phyloP scores from a whole-genome alignment of 2,888 invertebrate species.

The Cephonodes hylas region DNA sequence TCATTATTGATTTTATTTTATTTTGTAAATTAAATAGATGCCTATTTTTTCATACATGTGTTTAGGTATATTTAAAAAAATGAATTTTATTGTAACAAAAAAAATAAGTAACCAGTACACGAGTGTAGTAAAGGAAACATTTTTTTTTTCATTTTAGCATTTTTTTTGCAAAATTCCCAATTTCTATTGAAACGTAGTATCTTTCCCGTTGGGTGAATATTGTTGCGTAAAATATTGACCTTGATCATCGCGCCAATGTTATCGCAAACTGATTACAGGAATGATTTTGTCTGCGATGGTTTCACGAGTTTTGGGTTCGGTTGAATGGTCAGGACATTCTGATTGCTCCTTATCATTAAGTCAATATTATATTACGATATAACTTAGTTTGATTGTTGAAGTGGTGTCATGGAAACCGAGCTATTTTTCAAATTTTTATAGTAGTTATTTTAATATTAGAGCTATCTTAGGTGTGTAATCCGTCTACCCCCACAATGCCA shows the following conservation, averaged over 20 bases:
- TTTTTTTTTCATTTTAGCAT: neutral
- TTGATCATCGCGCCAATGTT: constrained; percentile 64
- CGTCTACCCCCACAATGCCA: too few relatives aligned
- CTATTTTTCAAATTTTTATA: too few relatives aligned
- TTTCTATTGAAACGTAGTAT: neutral
- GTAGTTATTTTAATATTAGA: too few relatives aligned
- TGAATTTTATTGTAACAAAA: too few relatives aligned
- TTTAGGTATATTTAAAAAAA: too few relatives aligned
- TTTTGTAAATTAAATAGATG: too few relatives aligned
- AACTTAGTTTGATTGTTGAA: too few relatives aligned
- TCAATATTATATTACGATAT: neutral
- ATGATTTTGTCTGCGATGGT: constrained; percentile 36
- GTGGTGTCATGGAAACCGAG: too few relatives aligned
- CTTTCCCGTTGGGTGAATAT: constrained; percentile 29
- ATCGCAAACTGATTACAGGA: constrained; percentile 63
- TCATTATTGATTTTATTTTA: neutral
- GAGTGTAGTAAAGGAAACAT: too few relatives aligned
- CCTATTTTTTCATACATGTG: neutral
- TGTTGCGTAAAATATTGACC: constrained; percentile 52
- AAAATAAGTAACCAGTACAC: too few relatives aligned
- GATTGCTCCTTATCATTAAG: neutral
- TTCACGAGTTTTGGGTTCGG: neutral
- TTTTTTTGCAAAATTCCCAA: neutral
- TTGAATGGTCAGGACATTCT: neutral
- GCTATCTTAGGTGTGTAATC: too few relatives aligned